Evolutionary conservation across 2,797 vertebrate genomes (phyloP), one percentile per base, ranked within the genome.

Genomic region (Acropternis orthonyx): DNA sequence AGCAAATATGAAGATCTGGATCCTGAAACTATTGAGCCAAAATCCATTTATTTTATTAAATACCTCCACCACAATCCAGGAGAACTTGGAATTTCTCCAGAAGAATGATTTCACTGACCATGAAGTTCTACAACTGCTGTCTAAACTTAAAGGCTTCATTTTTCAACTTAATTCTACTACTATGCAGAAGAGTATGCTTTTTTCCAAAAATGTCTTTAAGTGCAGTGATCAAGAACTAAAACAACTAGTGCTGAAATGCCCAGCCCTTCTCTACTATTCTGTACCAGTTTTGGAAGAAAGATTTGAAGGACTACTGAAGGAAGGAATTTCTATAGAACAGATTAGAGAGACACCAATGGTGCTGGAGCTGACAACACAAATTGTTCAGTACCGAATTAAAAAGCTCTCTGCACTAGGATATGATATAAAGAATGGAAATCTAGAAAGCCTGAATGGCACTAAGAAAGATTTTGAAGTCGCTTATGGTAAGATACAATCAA

Each of bases 381-480:
- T 99, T 28, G 92, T 99, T 59, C 98, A 98, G 65, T 98, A 98
- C 94, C 98, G 99, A 58, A 97, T 99, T 81, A 98, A 98, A 92
- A 98, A 97, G 83, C 98, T 99, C 69, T 96, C 84, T 79, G 95
- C 97, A 12, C 95, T 97, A 55, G 98, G 99, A 22, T 99, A 98
- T 23, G 96, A 98, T 67, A 65, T 99, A 66, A 98, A 96, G 93
- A 97, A 96, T 19, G 98, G 98, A 48, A 98, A 97, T 85, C 97
- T 99, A 74, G 97, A 98, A 48, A 96, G 97, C 56, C 89, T 99
- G 7, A 98, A 92, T 41, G 99, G 99, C 48, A 99, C 99, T 9
- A 99, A 99, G 97, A 99, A 99, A 86, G 99, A 99, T 95, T 99
- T 99, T 97, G 99, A 99, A 93, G 96, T 86, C 73, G 98, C 81